These are phyloP conservation scores for Jaculus jaculus DNA, from an alignment of 2,113 vertebrate species.

Conservation along the genomic window DNA sequence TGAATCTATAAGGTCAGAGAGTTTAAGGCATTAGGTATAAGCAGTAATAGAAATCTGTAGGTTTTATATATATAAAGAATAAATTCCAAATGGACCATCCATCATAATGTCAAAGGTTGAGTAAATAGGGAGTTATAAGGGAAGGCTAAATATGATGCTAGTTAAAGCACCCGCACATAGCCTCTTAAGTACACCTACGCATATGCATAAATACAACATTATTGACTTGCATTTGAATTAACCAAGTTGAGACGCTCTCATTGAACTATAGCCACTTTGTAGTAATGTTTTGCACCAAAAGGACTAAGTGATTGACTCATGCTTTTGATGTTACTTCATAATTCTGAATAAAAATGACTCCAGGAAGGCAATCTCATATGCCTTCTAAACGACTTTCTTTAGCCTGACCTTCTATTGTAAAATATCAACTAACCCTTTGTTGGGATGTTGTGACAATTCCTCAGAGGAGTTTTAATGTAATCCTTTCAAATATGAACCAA, in stretches of 20 bases:
- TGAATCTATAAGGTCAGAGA: background rate
- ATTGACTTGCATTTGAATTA: conserved; percentile 38
- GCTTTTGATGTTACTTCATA: conserved; percentile 63
- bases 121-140: conserved; percentile 15
- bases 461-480: conserved; percentile 55
- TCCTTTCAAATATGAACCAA: conserved; percentile 45
- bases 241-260: background rate
- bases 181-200: conserved; percentile 36
- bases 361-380: conserved; percentile 39
- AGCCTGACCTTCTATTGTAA: conserved; percentile 58
- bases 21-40: conserved; percentile 16
- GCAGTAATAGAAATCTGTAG: background rate
- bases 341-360: conserved; percentile 65
- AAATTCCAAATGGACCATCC: background rate
- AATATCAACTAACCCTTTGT: conserved; percentile 67
- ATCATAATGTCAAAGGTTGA: conserved; percentile 20
- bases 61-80: background rate
- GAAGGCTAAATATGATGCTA: background rate
- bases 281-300: conserved; percentile 45
- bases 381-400: conserved; percentile 70
- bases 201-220: conserved; percentile 16
- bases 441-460: conserved; percentile 27
- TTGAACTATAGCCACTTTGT: background rate
- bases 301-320: conserved; percentile 62
- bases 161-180: conserved; percentile 1